Conservation (phyloP, 2,113 vertebrate species). For the Sialia sialis region DNA sequence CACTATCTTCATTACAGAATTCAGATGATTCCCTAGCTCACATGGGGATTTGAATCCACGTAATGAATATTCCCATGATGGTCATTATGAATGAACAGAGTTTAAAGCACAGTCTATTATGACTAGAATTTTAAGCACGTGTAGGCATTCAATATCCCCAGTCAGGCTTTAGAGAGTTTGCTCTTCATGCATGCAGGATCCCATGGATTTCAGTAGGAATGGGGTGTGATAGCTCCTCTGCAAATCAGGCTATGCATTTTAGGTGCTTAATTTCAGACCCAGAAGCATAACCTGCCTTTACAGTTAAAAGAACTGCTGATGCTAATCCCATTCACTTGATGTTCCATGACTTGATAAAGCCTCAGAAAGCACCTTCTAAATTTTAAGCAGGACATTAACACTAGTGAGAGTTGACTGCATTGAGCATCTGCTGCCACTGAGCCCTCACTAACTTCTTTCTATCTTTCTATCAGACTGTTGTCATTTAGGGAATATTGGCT, state of each 20-base stretch:
- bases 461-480: neutral
- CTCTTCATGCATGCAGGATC: neutral
- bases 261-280: neutral
- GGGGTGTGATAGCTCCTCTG: neutral
- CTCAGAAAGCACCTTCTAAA: neutral
- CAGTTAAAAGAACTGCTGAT: neutral
- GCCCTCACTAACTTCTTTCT: neutral
- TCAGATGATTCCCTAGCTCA: neutral
- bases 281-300: neutral
- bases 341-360: neutral
- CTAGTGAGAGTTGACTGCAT: neutral
- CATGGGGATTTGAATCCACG: neutral
- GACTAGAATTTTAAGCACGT: neutral
- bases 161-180: neutral
- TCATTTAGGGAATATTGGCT: neutral
- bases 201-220: neutral
- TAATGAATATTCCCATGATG: neutral
- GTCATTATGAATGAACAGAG: neutral
- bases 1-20: neutral
- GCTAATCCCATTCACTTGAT: neutral
- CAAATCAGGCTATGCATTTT: neutral
- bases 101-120: neutral
- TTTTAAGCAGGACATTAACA: neutral
- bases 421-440: neutral
- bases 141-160: neutral